Conservation (phyloP, 2,113 vertebrate genomes). For the Xenus cinereus region DNA sequence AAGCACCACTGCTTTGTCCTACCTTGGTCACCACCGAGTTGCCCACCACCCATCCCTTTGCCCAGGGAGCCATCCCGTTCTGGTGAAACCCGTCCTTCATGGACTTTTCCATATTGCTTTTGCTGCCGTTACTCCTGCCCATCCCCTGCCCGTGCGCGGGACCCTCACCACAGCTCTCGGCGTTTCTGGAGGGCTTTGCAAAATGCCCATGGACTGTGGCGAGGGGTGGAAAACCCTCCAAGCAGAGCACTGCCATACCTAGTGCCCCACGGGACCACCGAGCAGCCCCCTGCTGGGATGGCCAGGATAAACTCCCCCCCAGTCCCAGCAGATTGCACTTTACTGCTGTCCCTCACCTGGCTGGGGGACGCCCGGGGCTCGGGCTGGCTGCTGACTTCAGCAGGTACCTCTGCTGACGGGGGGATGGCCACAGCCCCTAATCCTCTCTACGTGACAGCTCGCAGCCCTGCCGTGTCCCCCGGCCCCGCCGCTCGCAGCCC, state of each 20-base stretch:
- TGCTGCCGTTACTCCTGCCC: background rate
- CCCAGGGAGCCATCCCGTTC: background rate
- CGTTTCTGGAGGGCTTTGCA: background rate
- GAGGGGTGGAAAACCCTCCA: background rate
- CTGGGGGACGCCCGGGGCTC: background rate
- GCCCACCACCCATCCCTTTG: background rate
- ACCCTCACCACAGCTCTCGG: background rate
- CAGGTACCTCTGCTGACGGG: background rate
- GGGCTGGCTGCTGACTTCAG: slow-evolving; percentile 27
- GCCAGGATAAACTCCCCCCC: background rate
- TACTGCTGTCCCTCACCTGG: background rate
- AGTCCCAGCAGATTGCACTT: background rate
- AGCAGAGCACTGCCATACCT: too few species aligned
- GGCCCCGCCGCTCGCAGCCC: accelerated
- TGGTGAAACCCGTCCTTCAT: accelerated
- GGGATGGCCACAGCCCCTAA: background rate
- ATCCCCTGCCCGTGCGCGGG: accelerated
- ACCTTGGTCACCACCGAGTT: background rate
- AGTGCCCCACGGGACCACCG: accelerated
- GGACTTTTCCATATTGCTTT: accelerated
- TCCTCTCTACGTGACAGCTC: background rate
- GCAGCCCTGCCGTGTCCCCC: background rate
- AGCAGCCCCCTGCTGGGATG: background rate
- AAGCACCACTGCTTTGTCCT: background rate
- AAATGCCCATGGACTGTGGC: accelerated